Base-by-base conservation (phyloP, 2,797 vertebrate genomes). In the Neopelma chrysocephalum region DNA sequence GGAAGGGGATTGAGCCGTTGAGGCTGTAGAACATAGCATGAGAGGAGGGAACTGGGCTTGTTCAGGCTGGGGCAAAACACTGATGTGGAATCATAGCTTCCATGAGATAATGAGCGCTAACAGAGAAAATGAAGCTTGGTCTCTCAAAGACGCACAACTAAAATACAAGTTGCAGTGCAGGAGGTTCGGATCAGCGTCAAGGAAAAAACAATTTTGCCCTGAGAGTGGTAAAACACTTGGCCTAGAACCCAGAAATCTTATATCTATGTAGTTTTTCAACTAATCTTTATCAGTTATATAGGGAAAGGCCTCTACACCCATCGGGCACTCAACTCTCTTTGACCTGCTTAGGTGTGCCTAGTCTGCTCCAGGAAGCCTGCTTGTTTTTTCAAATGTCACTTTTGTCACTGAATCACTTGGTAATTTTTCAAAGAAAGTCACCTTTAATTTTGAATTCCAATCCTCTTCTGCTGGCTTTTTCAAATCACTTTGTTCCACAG, bases 51-150 rank as follows among this genome's bases (percentile, higher is more conserved):
- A 54, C 20, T 36, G 70, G 31, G 43, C 26, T 81, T 20, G 38
- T 18, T 62, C 48, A 68, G 53, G 48, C 58, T 68, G 65, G 9
- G 31, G 27, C 38, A 36, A 58, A 42, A 20, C 10, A 69, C 66
- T 0, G 0, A 8, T 8, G 31, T 40, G 66, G 66, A 71, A 53
- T 17, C 0, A 0, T 11, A 69, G 29, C 50, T 87, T 43, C 61
- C 26, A 1, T 34, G 13, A 54, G 9, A 12, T 10, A 15, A 2
- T 6, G 18, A 32, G 42, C 34, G 31, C 26, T 34, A 20, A 57
- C 5, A 34, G 34, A 57, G 22, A 25, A 72, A 14, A 36, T 38
- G 72, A 53, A 65, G 62, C 34, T 43, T 12, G 1, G 26, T 38
- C 18, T 81, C 64, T 57, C 61, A 31, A 57, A 48, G 40, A 6